Conservation (phyloP, 2,797 vertebrate species). For the Sebastes dallii region DNA sequence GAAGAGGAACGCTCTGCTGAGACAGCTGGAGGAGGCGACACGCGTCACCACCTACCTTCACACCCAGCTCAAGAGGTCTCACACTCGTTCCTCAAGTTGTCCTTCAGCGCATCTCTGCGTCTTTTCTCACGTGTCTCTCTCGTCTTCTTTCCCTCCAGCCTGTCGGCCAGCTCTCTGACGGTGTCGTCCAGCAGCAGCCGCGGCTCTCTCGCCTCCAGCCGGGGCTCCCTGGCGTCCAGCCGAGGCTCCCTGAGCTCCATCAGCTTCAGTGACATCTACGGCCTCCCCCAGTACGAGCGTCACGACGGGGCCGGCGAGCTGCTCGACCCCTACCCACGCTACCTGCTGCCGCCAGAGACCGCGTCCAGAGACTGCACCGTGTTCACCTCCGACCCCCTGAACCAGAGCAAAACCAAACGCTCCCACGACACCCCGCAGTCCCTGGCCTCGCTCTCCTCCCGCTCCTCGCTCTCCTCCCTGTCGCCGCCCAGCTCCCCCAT, state of each 20-base stretch:
- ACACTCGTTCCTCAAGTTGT: not conserved
- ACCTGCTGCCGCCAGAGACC: conserved; percentile 86
- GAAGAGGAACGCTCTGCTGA: conserved; percentile 93
- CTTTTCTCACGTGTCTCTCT: not conserved
- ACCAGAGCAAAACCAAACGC: conserved; percentile 85
- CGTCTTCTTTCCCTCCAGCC: conserved; percentile 69
- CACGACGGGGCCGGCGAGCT: conserved; percentile 81
- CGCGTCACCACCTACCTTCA: conserved; percentile 94
- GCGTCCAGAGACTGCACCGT: conserved; percentile 80
- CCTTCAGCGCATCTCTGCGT: not conserved
- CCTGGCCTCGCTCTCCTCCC: conserved; percentile 93
- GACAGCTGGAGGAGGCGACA: conserved; percentile 94
- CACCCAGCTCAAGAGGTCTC: conserved; percentile 92
- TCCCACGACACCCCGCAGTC: conserved; percentile 95
- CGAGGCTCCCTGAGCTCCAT: conserved; percentile 96
- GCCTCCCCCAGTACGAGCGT: conserved; percentile 93
- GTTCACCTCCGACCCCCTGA: conserved; percentile 66
- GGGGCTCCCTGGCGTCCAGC: conserved; percentile 94
- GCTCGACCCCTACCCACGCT: conserved; percentile 88
- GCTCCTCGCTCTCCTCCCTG: conserved; percentile 95
- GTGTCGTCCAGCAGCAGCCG: conserved; percentile 97
- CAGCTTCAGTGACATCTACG: conserved; percentile 98
- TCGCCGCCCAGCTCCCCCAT: conserved; percentile 97
- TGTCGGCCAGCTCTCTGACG: conserved; percentile 95
- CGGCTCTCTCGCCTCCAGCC: conserved; percentile 94